A percentile compares a stretch with the other conserved stretches of the same genome.
phyloP scores from a whole-genome alignment of 2,797 vertebrate genomes.

The Xenentodon cancila region DNA sequence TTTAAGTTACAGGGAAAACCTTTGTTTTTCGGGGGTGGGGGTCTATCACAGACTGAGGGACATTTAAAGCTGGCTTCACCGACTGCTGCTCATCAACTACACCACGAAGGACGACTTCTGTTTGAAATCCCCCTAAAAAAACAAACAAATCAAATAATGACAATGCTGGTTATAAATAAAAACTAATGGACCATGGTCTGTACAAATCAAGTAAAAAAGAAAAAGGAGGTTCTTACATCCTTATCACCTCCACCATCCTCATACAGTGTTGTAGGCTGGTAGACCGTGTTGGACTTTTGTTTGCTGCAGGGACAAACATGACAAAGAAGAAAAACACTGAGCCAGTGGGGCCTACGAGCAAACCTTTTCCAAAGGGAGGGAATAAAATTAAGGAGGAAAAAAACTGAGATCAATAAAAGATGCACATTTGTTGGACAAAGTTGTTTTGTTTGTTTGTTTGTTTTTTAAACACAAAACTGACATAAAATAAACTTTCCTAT shows the following conservation, averaged over 20 bases:
- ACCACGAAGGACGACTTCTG: slow-evolving; percentile 96
- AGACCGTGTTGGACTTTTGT: slow-evolving; percentile 82
- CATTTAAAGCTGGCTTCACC: not conserved
- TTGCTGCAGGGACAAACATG: slow-evolving; percentile 57
- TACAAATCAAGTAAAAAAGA: not conserved
- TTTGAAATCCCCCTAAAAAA: slow-evolving; percentile 88
- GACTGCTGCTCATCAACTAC: slow-evolving; percentile 67
- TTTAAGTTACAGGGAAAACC: not conserved
- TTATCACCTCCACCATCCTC: slow-evolving; percentile 75
- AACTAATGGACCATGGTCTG: no score
- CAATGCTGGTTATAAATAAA: not conserved
- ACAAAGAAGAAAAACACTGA: not conserved
- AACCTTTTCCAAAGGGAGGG: no score
- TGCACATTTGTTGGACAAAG: no score
- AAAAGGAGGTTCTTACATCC: slow-evolving; percentile 79
- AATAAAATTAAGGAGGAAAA: no score
- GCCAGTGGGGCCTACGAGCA: no score
- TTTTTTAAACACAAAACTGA: no score
- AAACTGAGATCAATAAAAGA: no score
- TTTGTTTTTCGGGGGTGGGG: not conserved
- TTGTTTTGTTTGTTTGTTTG: no score
- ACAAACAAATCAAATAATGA: slow-evolving; percentile 9
- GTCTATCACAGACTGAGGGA: not conserved
- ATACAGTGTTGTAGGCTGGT: slow-evolving; percentile 75
- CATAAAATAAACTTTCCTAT: no score